A percentile compares a stretch with the other conserved stretches of the same genome.
These are phyloP conservation scores for Tragopan temminckii DNA, from an alignment of 2,797 vertebrate genomes.

Conservation along the genomic window DNA sequence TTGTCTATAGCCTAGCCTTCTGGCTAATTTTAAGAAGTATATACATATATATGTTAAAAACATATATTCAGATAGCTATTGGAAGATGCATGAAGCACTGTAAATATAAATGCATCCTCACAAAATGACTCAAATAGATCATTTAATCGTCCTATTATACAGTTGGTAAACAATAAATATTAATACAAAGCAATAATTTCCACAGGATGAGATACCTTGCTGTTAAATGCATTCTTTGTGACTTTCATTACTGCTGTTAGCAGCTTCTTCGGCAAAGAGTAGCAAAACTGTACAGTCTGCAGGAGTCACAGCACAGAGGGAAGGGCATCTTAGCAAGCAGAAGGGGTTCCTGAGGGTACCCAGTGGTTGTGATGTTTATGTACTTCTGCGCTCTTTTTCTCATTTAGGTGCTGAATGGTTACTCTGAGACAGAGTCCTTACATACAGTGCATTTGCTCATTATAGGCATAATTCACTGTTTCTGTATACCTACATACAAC, in stretches of 20 bases:
- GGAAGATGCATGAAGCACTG: not conserved
- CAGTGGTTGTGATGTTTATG: not conserved
- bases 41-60: not conserved
- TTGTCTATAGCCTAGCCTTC: not conserved
- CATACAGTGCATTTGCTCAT: accelerated
- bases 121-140: not conserved
- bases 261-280: not conserved
- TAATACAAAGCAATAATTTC: conserved; percentile 44
- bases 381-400: not conserved
- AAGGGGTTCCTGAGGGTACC: not conserved
- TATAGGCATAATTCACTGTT: not conserved
- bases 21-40: not conserved
- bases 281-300: not conserved
- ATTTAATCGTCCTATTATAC: conserved; percentile 32
- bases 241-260: not conserved
- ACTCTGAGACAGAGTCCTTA: not conserved
- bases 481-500: not conserved
- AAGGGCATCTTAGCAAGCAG: not conserved
- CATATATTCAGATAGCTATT: not conserved
- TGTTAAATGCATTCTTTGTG: not conserved
- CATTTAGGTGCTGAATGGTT: not conserved
- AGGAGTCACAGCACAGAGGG: not conserved
- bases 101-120: not conserved
- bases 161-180: conserved; percentile 50
- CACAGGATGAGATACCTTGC: not conserved